These are phyloP conservation scores for Subacronicta megacephala DNA, from an alignment of 2,888 invertebrate species.

Conservation along the genomic window DNA sequence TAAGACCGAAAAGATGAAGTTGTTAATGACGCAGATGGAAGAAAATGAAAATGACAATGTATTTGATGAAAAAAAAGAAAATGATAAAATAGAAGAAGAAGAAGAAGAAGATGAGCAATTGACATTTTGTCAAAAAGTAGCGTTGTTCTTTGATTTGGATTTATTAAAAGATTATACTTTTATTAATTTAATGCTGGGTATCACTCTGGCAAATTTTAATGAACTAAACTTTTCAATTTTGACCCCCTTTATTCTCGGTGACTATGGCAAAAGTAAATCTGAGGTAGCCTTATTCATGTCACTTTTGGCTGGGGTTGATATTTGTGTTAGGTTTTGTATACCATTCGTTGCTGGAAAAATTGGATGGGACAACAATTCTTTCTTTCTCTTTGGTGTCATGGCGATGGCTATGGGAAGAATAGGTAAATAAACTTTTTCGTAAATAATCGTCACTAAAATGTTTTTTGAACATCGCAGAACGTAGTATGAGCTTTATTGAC, in stretches of 20 bases:
- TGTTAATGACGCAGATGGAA: conserved; percentile 68
- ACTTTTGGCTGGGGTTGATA: conserved; percentile 91
- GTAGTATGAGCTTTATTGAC: background rate
- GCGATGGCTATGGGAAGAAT: conserved; percentile 92
- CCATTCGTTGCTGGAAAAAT: conserved; percentile 92
- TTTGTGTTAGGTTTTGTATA: conserved; percentile 91
- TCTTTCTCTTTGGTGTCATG: conserved; percentile 92
- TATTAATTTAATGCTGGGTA: conserved; percentile 92
- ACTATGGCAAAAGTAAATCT: conserved; percentile 90
- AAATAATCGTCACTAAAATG: background rate
- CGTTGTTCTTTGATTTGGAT: conserved; percentile 92
- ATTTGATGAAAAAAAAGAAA: conserved; percentile 63
- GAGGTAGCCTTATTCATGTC: conserved; percentile 93
- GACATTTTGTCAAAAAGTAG: conserved; percentile 88
- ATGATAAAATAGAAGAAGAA: conserved; percentile 56
- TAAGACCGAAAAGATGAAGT: conserved; percentile 71
- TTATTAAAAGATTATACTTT: conserved; percentile 92
- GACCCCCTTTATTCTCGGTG: conserved; percentile 93
- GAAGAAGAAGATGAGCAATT: conserved; percentile 69
- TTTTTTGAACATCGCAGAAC: background rate
- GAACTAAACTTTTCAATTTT: conserved; percentile 93
- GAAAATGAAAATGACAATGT: conserved; percentile 76
- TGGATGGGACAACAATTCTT: conserved; percentile 92
- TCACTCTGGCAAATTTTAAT: conserved; percentile 92
- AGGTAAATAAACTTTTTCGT: conserved; percentile 73